phyloP scores from a whole-genome alignment of 2,113 vertebrate species.

The Nyctereutes procyonoides region DNA sequence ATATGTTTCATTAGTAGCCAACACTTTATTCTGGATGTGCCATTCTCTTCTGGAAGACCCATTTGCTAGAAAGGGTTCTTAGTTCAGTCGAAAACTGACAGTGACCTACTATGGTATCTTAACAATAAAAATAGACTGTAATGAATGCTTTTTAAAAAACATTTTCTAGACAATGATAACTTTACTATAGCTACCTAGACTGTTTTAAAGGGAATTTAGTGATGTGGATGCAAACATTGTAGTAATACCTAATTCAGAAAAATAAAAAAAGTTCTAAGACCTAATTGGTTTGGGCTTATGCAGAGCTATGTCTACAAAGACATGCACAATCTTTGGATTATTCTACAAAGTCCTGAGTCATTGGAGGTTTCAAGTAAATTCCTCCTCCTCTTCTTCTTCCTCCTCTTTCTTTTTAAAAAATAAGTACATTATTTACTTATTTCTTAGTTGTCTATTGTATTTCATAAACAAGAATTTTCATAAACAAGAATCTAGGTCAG shows the following conservation, averaged over 20 bases:
- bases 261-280: neutral
- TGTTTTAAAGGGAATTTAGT: conserved; percentile 30
- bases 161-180: conserved; percentile 40
- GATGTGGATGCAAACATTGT: neutral
- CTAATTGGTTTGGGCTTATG: neutral
- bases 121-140: neutral
- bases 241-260: conserved; percentile 36
- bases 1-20: neutral
- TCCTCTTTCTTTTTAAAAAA: neutral
- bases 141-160: neutral
- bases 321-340: conserved; percentile 31
- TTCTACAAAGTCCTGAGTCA: conserved; percentile 30
- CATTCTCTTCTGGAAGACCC: neutral
- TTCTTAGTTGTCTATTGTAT: neutral
- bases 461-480: conserved; percentile 35
- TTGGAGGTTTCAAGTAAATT: neutral
- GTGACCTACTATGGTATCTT: neutral
- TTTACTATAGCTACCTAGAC: neutral
- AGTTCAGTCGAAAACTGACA: conserved; percentile 39
- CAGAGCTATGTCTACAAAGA: neutral
- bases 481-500: conserved; percentile 19
- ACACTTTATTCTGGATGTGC: neutral
- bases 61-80: conserved; percentile 9
- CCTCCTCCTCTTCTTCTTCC: neutral
- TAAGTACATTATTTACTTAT: neutral